Evolutionary conservation across 2,113 vertebrate species (phyloP), one percentile per base, ranked within the genome.

Genomic region (Ondatra zibethicus): DNA sequence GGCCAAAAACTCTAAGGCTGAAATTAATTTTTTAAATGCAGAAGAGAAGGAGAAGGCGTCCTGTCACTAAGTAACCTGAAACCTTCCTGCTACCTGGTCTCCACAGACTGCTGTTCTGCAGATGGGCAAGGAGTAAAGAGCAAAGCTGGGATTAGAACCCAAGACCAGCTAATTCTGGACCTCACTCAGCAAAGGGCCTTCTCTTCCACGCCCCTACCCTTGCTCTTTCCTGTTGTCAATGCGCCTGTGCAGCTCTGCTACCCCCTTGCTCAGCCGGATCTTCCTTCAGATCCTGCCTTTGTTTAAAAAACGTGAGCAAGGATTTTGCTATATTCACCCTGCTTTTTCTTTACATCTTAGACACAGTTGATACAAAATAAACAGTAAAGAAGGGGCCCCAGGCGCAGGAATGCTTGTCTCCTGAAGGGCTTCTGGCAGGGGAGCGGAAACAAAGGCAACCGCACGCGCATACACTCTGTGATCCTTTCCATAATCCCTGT

Each of bases 11-110:
- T 70, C 86, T 68, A 92, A 95, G 92, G n/a, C 29, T 85, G 50
- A n/a, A 93, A 77, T 96, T 80, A 92, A 96, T 68, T 82, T 86
- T 82, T 89, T 73, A 95, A 93, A 84, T 73, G n/a, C 42, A 89
- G 86, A 92, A 73, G 65, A 65, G 85, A 45, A 72, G 14, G 63
- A 66, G 13, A 23, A n/a, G 42, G 65, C 21, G 6, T 25, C 42
- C 55, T 75, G 81, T 72, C 52, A 73, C n/a, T 31, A 66, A 70
- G 91, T 68, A 61, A 68, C 39, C 87, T n/a, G 65, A 50, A 7
- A 45, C 33, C n/a, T n/a, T 45, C 21, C 39, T 25, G 21, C 3
- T 72, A 55, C 12, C 14, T 50, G 39, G 42, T 73, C 61, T 82
- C 76, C 33, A 14, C 33, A 14, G 66, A 29, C 42, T 87, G 36